Conservation (phyloP, 2,888 invertebrate genomes). For the Scaptodrosophila latifasciaeformis region DNA sequence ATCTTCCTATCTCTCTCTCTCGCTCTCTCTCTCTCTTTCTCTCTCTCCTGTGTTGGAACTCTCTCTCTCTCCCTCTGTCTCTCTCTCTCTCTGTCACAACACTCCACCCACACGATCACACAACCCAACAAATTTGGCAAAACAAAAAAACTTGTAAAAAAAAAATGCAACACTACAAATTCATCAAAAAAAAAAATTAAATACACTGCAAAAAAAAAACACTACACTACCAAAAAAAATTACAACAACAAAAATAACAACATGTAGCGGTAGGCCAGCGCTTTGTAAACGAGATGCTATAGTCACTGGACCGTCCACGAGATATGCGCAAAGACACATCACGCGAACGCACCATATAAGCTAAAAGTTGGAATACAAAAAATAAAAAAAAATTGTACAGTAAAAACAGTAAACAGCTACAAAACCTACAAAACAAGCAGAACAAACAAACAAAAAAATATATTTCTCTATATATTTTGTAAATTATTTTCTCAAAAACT, state of each 20-base stretch:
- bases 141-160: no score
- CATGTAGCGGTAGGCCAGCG: constrained; percentile 74
- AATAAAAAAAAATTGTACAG: constrained; percentile 25
- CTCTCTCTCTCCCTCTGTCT: constrained; percentile 21
- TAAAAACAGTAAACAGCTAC: constrained; percentile 25
- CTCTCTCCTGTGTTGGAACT: constrained; percentile 42
- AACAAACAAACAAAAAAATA: constrained; percentile 14
- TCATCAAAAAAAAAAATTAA: constrained; percentile 32
- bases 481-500: constrained; percentile 46
- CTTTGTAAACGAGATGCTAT: constrained; percentile 76
- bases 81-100: constrained; percentile 26
- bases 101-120: constrained; percentile 35
- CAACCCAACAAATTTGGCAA: constrained; percentile 15
- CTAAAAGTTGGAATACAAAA: constrained; percentile 54
- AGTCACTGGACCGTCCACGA: constrained; percentile 73
- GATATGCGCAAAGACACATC: constrained; percentile 71
- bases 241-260: constrained; percentile 18
- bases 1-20: constrained; percentile 41
- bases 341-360: constrained; percentile 66
- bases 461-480: constrained; percentile 51
- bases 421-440: constrained; percentile 4
- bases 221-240: constrained; percentile 22
- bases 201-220: constrained; percentile 26
- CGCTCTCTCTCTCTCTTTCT: neutral
- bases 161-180: constrained; percentile 21